Conservation (phyloP, 2,888 invertebrate species). For the Epsilonema sp. region DNA sequence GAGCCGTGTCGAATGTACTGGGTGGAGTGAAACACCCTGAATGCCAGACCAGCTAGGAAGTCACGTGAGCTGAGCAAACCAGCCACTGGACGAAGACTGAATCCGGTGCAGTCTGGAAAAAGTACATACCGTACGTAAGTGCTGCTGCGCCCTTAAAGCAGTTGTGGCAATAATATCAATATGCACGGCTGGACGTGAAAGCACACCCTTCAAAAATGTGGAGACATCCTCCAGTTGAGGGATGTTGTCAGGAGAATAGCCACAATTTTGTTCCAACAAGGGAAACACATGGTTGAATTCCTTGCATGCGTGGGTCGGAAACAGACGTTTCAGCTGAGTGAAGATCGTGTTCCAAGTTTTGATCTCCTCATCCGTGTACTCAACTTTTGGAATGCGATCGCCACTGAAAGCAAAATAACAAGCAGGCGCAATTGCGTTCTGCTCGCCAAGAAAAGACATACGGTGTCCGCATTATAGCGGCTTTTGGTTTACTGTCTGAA, state of each 20-base stretch:
- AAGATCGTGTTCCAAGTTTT: slow-evolving; percentile 76
- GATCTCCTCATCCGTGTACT: slow-evolving; percentile 68
- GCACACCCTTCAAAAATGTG: slow-evolving; percentile 70
- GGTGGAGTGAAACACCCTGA: slow-evolving; percentile 97
- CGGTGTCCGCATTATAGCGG: too few relatives aligned
- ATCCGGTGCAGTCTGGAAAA: slow-evolving; percentile 79
- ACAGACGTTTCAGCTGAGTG: slow-evolving; percentile 58
- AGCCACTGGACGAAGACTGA: slow-evolving; percentile 84
- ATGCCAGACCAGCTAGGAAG: slow-evolving; percentile 90
- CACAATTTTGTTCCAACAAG: slow-evolving; percentile 76
- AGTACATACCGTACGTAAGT: too few relatives aligned
- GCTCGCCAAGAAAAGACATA: too few relatives aligned
- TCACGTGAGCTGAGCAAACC: slow-evolving; percentile 89
- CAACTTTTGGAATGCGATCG: slow-evolving; percentile 66
- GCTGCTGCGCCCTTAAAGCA: too few relatives aligned
- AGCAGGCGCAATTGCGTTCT: too few relatives aligned
- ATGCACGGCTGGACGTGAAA: too few relatives aligned
- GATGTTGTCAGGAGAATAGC: slow-evolving; percentile 76
- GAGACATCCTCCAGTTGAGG: slow-evolving; percentile 93
- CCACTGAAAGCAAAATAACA: slow-evolving; percentile 47
- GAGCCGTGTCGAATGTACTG: slow-evolving; percentile 95
- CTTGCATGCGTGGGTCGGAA: slow-evolving; percentile 82
- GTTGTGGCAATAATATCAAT: too few relatives aligned
- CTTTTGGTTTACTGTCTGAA: slow-evolving; percentile 68
- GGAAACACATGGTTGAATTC: slow-evolving; percentile 94